Base-by-base conservation (phyloP, 2,797 vertebrate species). In the Oreonectes daqikongensis region DNA sequence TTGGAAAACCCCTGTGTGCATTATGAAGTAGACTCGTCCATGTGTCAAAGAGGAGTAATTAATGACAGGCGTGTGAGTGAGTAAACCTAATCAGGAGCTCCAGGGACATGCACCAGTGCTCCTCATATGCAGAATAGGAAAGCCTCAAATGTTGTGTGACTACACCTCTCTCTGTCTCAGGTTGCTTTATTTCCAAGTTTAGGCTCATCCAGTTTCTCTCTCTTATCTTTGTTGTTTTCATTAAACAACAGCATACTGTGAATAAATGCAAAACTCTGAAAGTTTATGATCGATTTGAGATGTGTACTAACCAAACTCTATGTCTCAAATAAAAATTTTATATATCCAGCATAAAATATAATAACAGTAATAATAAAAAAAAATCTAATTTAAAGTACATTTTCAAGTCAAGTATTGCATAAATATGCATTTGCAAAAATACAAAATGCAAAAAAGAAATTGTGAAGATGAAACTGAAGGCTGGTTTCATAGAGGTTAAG, bases 21-120 rank as follows among this genome's bases (percentile, higher is more conserved):
- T 12, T 14, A 9, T 59, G 28, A 35, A 69, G 60, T 75, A 74
- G 70, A 67, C 42, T 52, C 38, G 46, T 59, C 75, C 66, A 65
- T 57, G 74, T 80, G 70, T 80, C 78, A 83, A 69, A 74, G 72
- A 72, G 82, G 73, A 72, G 68, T 77, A 79, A 79, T 81, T 81
- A 73, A 74, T 81, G 79, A 79, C 79, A 81, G 79, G 64, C 48
- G 17, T 79, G 77, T 64, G 76, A 79, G 76, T 79, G 61, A 72
- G 80, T 79, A 74, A 82, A 79, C 74, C 66, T 67, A 82, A 77
- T 84, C 79, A 79, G 73, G 48, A 77, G 65, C 69, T 69, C 79
- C 50, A 75, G 69, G 72, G 77, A 78, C 79, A 82, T 63, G 82
- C 80, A 69, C 80, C 74, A 71, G 44, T 81, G 82, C 69, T 53